Evolutionary conservation across 2,888 invertebrate species (phyloP).

Genomic region (Latrodectus hesperus): DNA sequence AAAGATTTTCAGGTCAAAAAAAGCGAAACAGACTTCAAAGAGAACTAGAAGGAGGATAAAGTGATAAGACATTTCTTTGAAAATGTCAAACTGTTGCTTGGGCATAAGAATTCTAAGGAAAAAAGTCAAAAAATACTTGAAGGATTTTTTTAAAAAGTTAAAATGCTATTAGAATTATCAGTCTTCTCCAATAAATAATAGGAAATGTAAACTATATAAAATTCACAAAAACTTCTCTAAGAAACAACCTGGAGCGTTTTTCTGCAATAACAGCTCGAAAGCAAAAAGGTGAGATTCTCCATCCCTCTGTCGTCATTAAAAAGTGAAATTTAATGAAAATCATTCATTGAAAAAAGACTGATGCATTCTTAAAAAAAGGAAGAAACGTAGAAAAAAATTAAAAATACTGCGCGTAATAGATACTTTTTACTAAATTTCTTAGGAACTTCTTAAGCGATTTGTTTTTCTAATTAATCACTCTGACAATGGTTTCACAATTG

Average conservation of each 20-base stretch:
- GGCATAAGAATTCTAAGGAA: slow-evolving; percentile 14
- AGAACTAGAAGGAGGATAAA: slow-evolving; percentile 11
- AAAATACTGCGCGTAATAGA: too few species aligned
- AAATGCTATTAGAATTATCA: slow-evolving; percentile 23
- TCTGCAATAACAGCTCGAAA: neutral
- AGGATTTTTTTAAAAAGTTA: neutral
- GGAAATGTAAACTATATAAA: slow-evolving; percentile 29
- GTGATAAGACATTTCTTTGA: neutral
- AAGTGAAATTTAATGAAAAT: slow-evolving; percentile 25
- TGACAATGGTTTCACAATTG: too few species aligned
- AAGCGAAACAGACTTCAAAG: slow-evolving; percentile 18
- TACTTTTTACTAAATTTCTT: too few species aligned
- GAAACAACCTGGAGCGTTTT: slow-evolving; percentile 10
- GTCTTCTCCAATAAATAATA: slow-evolving; percentile 21
- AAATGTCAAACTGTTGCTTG: slow-evolving; percentile 16
- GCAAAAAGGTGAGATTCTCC: neutral
- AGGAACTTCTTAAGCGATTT: too few species aligned
- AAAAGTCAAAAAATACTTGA: slow-evolving; percentile 4
- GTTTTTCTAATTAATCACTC: too few species aligned
- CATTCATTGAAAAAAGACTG: neutral
- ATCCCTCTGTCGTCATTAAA: neutral
- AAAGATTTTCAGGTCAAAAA: slow-evolving; percentile 16
- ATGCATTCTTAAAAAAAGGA: too few species aligned
- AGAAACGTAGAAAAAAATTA: too few species aligned
- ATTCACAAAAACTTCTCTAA: slow-evolving; percentile 2